Conservation (phyloP, 1,140 invertebrate species). For the Pogonomyrmex californicus region DNA sequence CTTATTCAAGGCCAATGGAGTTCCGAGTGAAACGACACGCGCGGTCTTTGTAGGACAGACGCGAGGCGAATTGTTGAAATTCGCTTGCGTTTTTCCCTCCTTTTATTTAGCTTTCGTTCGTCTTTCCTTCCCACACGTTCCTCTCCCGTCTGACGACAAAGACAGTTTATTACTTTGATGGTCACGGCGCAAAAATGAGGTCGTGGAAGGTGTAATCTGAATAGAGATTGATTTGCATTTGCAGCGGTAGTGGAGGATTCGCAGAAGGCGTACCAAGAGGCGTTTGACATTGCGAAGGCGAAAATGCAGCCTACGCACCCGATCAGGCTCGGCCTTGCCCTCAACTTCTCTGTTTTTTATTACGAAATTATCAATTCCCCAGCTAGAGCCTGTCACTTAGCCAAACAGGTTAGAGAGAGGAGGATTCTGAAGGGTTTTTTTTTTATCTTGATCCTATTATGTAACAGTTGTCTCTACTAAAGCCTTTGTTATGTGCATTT, state of each 20-base stretch:
- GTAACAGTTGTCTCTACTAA: conserved; percentile 21
- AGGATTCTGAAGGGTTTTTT: conserved; percentile 61
- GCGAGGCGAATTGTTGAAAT: conserved; percentile 29
- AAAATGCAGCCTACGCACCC: conserved; percentile 99
- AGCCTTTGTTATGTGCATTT: neutral
- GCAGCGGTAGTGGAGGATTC: conserved; percentile 98
- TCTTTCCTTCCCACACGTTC: conserved; percentile 3
- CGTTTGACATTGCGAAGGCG: conserved; percentile 99
- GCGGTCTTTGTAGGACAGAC: conserved; percentile 42
- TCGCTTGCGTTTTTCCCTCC: conserved; percentile 25
- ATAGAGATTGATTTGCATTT: conserved; percentile 85
- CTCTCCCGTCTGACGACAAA: neutral
- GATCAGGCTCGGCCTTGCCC: conserved; percentile 97
- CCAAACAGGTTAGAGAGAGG: conserved; percentile 94
- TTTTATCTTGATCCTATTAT: conserved; percentile 48
- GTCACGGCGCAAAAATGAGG: conserved; percentile 40
- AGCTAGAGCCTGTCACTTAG: conserved; percentile 98
- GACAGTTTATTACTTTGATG: conserved; percentile 44
- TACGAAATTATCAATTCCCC: conserved; percentile 99
- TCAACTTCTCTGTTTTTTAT: conserved; percentile 99
- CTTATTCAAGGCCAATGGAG: conserved; percentile 18
- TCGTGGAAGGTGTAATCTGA: conserved; percentile 63
- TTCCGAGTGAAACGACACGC: conserved; percentile 6
- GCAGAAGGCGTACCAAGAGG: conserved; percentile 99
- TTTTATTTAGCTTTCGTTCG: conserved; percentile 21